These are phyloP conservation scores for Aspidapion aeneum DNA, from an alignment of 2,888 invertebrate species.

Conservation along the genomic window DNA sequence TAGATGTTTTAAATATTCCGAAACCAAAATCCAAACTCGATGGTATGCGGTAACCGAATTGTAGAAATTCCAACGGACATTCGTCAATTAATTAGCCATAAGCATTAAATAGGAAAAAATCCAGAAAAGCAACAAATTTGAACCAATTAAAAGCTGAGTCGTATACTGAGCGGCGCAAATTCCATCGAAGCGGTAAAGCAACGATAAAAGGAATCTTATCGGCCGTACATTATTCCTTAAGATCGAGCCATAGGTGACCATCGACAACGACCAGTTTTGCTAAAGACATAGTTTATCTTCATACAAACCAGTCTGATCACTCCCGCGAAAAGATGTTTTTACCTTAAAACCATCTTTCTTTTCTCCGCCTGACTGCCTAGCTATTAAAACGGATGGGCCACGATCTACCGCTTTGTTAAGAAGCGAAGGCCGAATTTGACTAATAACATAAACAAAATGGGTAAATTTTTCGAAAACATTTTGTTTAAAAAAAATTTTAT, in stretches of 20 bases:
- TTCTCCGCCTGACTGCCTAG: too few relatives aligned
- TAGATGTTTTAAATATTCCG: not conserved
- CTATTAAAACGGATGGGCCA: too few relatives aligned
- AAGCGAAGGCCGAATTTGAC: too few relatives aligned
- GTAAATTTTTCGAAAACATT: too few relatives aligned
- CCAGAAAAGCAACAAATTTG: conserved; percentile 36
- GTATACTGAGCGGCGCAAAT: conserved; percentile 26
- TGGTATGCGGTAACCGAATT: not conserved
- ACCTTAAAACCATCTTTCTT: too few relatives aligned
- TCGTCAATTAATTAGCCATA: conserved; percentile 2
- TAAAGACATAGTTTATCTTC: conserved; percentile 21
- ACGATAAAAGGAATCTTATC: conserved; percentile 39
- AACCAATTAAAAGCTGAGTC: conserved; percentile 33
- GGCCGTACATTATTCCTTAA: conserved; percentile 34
- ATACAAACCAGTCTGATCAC: too few relatives aligned
- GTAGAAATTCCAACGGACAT: not conserved
- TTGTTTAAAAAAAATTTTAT: too few relatives aligned
- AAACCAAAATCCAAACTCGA: not conserved
- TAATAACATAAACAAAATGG: too few relatives aligned
- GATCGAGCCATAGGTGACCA: conserved; percentile 35
- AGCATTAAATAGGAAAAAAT: conserved; percentile 18
- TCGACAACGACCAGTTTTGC: conserved; percentile 33
- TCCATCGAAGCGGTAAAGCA: conserved; percentile 38
- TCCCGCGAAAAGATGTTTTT: too few relatives aligned
- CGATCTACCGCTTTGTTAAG: too few relatives aligned